These are phyloP conservation scores for Deilephila porcellus DNA, from an alignment of 2,888 invertebrate genomes.

Conservation along the genomic window DNA sequence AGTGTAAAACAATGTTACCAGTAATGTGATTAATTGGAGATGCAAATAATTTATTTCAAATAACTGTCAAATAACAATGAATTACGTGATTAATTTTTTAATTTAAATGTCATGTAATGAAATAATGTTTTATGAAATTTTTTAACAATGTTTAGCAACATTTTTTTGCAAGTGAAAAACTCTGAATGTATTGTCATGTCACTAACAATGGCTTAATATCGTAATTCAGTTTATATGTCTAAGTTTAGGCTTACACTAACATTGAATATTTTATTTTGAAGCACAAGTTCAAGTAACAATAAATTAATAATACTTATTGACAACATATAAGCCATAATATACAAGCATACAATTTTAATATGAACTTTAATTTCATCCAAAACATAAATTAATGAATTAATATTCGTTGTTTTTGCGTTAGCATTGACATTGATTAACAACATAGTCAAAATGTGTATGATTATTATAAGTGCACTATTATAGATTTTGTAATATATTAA, in stretches of 20 bases:
- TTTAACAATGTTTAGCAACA: too few species aligned
- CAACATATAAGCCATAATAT: background rate
- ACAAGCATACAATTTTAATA: background rate
- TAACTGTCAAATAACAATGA: background rate
- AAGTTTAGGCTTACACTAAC: background rate
- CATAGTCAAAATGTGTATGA: too few species aligned
- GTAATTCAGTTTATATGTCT: background rate
- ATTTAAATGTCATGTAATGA: constrained; percentile 11
- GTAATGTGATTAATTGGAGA: constrained; percentile 61
- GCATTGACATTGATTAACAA: background rate
- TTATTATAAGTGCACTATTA: too few species aligned
- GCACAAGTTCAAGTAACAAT: background rate
- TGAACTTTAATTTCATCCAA: too few species aligned
- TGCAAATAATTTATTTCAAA: background rate
- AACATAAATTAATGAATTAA: background rate
- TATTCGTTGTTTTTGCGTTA: constrained; percentile 6
- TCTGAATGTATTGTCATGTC: background rate
- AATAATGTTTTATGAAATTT: background rate
- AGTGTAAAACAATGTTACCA: constrained; percentile 58
- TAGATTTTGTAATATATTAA: too few species aligned
- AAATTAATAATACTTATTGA: background rate
- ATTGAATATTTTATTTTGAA: background rate
- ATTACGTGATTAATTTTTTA: background rate
- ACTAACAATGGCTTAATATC: background rate
- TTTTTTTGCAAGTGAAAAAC: background rate